These are phyloP conservation scores for Balaeniceps rex DNA, from an alignment of 2,113 vertebrate species.

Conservation along the genomic window DNA sequence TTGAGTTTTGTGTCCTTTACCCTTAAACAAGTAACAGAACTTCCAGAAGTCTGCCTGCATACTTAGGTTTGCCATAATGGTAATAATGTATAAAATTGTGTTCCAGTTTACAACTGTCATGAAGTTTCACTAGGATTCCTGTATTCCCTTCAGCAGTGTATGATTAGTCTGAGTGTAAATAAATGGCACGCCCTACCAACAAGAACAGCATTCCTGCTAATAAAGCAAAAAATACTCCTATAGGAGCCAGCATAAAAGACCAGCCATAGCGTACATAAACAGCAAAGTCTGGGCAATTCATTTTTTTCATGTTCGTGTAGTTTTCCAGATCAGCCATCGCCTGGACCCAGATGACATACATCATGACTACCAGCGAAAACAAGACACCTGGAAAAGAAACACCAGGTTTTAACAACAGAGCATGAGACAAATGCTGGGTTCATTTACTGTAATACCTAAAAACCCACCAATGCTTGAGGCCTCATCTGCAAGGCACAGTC, in stretches of 20 bases:
- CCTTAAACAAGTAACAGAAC: constrained; percentile 1
- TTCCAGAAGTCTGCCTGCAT: constrained; percentile 16
- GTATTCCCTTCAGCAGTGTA: neutral
- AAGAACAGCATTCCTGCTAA: constrained; percentile 91
- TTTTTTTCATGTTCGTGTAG: constrained; percentile 72
- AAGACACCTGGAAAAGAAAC: constrained; percentile 79
- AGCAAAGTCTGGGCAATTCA: constrained; percentile 75
- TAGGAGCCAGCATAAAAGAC: constrained; percentile 91
- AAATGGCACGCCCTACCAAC: constrained; percentile 83
- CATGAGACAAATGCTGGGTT: neutral
- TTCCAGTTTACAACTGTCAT: neutral
- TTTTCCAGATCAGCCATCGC: constrained; percentile 82
- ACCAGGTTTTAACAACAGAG: neutral
- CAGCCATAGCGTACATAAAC: constrained; percentile 84
- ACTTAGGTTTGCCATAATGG: neutral
- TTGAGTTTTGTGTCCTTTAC: neutral
- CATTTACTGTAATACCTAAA: neutral
- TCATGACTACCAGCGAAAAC: constrained; percentile 83
- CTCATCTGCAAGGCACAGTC: neutral
- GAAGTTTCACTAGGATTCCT: neutral
- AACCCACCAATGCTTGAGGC: neutral
- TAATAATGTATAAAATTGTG: constrained; percentile 19
- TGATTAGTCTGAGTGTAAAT: constrained; percentile 73
- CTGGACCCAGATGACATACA: constrained; percentile 89
- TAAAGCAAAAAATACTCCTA: constrained; percentile 88